Evolutionary conservation across 2,888 invertebrate genomes (phyloP).

Genomic region (Phortica magna): DNA sequence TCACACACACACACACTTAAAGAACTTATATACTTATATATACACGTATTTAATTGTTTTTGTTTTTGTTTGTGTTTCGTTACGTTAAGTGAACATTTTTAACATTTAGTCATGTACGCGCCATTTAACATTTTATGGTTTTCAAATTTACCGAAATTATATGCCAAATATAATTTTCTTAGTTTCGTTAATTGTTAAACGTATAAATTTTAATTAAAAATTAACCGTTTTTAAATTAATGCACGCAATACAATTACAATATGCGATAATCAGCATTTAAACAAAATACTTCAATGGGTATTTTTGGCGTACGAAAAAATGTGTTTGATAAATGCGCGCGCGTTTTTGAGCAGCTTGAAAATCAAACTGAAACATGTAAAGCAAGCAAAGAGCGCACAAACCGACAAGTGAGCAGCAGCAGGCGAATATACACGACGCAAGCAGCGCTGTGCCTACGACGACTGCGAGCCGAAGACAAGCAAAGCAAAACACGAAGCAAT

Average conservation of each 20-base stretch:
- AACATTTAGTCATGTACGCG: not conserved
- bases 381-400: too few species aligned
- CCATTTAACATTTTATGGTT: not conserved
- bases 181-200: not conserved
- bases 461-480: not conserved
- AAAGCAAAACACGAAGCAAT: not conserved
- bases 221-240: not conserved
- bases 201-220: constrained; percentile 2
- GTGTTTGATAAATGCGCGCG: too few species aligned
- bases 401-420: too few species aligned
- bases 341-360: too few species aligned
- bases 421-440: too few species aligned
- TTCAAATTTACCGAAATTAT: not conserved
- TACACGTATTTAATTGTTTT: not conserved
- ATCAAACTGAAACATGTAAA: too few species aligned
- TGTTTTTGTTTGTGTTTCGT: not conserved
- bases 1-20: too few species aligned
- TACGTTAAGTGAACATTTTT: not conserved
- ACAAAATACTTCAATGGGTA: too few species aligned
- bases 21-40: not conserved
- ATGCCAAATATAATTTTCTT: not conserved
- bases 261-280: not conserved
- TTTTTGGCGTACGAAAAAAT: too few species aligned
- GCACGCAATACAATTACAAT: not conserved
- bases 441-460: not conserved